Percentiles rank a stretch among this genome's conserved stretches.
Conservation (phyloP, 2,113 vertebrate genomes). For the Pedionomus torquatus region DNA sequence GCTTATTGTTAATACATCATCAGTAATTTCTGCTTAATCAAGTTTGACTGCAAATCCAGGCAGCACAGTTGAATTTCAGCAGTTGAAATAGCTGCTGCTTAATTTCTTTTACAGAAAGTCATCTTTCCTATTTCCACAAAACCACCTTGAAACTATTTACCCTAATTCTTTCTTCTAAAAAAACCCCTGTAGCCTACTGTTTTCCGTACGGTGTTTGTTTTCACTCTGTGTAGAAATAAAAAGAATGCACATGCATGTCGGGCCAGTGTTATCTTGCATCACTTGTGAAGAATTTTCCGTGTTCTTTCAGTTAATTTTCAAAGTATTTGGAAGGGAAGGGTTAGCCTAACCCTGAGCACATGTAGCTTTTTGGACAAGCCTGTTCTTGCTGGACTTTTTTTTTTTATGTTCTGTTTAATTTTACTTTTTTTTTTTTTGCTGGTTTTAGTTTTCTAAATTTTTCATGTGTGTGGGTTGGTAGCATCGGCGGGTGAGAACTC, state of each 20-base stretch:
- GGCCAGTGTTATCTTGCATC: neutral
- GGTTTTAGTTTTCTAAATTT: neutral
- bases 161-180: neutral
- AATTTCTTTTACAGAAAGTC: neutral
- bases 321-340: neutral
- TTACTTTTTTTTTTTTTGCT: too few species aligned
- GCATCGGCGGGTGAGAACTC: neutral
- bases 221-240: constrained; percentile 7
- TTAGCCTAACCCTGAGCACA: neutral
- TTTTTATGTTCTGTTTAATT: neutral
- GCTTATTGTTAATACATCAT: neutral
- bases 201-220: constrained; percentile 1
- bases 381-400: neutral
- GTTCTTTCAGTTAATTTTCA: neutral
- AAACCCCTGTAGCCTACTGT: neutral
- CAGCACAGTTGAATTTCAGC: neutral
- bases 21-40: neutral
- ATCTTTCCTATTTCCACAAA: neutral
- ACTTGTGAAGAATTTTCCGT: neutral
- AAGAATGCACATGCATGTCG: neutral
- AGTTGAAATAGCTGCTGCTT: neutral
- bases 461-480: neutral
- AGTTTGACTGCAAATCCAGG: neutral
- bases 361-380: neutral
- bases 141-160: neutral